Conservation (phyloP, 2,113 vertebrate genomes). For the Datnioides undecimradiatus region DNA sequence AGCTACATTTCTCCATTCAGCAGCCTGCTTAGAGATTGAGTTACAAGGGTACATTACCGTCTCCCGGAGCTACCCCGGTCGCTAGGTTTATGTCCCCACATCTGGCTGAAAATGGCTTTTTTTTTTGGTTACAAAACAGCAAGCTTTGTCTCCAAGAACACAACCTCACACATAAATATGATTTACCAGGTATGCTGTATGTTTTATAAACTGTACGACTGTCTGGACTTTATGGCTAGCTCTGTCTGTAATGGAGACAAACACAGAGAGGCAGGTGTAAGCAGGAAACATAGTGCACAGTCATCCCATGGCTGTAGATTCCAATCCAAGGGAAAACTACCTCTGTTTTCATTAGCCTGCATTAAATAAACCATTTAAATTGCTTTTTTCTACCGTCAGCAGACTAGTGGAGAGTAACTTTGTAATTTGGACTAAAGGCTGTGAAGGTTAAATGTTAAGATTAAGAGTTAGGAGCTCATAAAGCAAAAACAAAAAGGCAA, state of each 20-base stretch:
- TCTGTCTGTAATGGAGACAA: conserved; percentile 49
- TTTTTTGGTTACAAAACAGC: conserved; percentile 18
- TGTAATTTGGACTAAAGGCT: neutral
- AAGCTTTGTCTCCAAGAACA: conserved; percentile 24
- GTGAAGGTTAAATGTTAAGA: neutral
- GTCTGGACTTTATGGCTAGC: conserved; percentile 19
- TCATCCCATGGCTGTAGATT: conserved; percentile 18
- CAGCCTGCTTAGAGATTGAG: conserved; percentile 57
- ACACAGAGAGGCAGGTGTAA: conserved; percentile 31
- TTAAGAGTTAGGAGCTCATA: neutral
- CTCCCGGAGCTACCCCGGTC: conserved; percentile 56
- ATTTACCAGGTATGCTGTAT: conserved; percentile 37
- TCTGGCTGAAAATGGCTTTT: conserved; percentile 42
- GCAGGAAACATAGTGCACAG: conserved; percentile 16
- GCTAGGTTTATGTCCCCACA: conserved; percentile 38
- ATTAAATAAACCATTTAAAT: conserved; percentile 33
- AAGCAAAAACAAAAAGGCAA: neutral
- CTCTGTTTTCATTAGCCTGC: conserved; percentile 35
- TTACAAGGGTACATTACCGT: conserved; percentile 70
- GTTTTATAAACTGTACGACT: conserved; percentile 35
- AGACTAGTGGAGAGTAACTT: conserved; percentile 12
- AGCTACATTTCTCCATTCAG: conserved; percentile 58
- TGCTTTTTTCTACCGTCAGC: neutral
- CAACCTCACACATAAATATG: conserved; percentile 32
- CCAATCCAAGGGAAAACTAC: conserved; percentile 12